Conservation (phyloP, 2,888 invertebrate species). For the Mythimna vitellina region DNA sequence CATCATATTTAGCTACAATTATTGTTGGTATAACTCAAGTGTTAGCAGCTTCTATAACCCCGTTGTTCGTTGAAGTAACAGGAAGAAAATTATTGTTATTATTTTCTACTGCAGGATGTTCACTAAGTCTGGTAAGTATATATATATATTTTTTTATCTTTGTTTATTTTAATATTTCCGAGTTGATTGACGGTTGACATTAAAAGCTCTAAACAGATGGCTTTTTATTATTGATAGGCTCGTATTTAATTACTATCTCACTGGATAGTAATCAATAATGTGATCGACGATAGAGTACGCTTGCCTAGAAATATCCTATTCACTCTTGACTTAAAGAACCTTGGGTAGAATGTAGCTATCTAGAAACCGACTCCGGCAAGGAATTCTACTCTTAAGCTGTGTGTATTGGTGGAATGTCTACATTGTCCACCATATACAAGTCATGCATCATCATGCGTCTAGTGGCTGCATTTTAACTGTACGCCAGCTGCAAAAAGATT, state of each 20-base stretch:
- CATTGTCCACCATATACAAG: too few relatives aligned
- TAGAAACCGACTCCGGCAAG: too few relatives aligned
- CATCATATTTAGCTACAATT: conserved; percentile 70
- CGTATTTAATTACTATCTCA: too few relatives aligned
- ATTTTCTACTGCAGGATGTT: conserved; percentile 67
- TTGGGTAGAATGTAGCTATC: too few relatives aligned
- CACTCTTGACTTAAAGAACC: too few relatives aligned
- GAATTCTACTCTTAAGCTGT: too few relatives aligned
- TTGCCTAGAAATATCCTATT: too few relatives aligned
- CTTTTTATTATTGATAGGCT: too few relatives aligned
- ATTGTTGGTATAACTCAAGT: conserved; percentile 70
- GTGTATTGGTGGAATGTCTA: too few relatives aligned
- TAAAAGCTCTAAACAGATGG: neutral
- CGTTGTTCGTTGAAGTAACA: conserved; percentile 69
- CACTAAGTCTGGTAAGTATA: conserved; percentile 70
- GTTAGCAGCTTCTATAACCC: conserved; percentile 65
- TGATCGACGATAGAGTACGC: too few relatives aligned
- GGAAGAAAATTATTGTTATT: conserved; percentile 70
- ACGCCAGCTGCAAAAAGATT: neutral
- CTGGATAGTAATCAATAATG: too few relatives aligned
- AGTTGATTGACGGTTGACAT: neutral
- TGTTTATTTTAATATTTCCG: neutral
- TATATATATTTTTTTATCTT: neutral
- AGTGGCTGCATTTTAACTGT: neutral
- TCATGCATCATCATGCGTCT: too few relatives aligned